These are phyloP conservation scores for Cranoglanis bouderius DNA, from an alignment of 2,113 vertebrate species.

Conservation along the genomic window DNA sequence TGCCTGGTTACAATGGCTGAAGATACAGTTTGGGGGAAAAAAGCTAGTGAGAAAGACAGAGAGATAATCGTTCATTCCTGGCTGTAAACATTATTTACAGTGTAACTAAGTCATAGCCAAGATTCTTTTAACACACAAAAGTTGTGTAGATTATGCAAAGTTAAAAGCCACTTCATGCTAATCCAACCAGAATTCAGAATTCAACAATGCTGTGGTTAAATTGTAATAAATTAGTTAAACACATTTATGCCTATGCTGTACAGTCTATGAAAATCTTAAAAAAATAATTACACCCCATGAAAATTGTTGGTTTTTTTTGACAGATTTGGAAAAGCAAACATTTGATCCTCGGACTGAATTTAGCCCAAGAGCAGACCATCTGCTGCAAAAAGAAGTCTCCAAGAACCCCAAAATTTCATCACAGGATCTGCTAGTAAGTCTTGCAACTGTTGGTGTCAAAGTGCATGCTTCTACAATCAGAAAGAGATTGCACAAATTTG, in stretches of 20 bases:
- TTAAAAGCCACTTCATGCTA: background rate
- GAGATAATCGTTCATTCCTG: background rate
- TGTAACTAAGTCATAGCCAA: background rate
- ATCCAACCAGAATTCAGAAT: background rate
- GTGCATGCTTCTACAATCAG: no score
- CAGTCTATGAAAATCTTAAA: no score
- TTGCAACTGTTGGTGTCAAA: no score
- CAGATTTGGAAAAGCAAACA: no score
- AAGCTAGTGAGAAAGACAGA: background rate
- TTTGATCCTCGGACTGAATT: no score
- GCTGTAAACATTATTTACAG: background rate
- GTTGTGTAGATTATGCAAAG: background rate
- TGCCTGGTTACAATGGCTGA: background rate
- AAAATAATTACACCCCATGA: no score
- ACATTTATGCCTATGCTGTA: background rate
- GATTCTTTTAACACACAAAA: background rate
- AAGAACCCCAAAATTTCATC: no score
- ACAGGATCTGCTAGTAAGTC: no score
- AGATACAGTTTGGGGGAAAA: background rate
- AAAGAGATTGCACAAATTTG: no score
- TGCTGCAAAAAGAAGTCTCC: no score
- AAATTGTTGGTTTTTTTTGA: no score
- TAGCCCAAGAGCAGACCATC: no score
- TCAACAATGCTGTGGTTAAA: background rate
- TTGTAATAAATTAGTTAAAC: background rate